A percentile compares a stretch with the other conserved stretches of the same genome.
phyloP scores from a whole-genome alignment of 2,113 vertebrate species.

The Hyaena hyaena region DNA sequence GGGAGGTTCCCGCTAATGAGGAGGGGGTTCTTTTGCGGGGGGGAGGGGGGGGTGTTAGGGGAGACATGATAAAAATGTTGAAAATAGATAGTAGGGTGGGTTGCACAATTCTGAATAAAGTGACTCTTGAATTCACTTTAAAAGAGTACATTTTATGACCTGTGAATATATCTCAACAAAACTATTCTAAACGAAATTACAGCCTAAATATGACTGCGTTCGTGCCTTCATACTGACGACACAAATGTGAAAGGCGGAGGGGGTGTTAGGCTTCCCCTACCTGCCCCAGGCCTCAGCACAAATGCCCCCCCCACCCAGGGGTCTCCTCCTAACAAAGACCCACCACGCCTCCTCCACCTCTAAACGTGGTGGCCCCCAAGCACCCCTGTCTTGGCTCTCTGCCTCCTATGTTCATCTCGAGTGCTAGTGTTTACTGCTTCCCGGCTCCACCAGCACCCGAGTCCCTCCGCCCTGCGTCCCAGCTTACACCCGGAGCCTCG shows the following conservation, averaged over 20 bases:
- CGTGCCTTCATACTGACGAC: neutral
- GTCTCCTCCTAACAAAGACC: neutral
- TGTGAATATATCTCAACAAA: neutral
- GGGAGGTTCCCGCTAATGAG: no score
- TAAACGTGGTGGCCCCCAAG: accelerated
- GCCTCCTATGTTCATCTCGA: neutral
- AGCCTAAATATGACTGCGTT: neutral
- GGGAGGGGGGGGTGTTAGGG: no score
- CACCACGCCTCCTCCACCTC: neutral
- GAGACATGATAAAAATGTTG: neutral
- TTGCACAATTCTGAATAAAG: neutral
- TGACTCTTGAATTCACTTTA: neutral
- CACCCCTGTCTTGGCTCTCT: no score
- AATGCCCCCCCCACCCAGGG: accelerated
- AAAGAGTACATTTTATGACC: neutral
- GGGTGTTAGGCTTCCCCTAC: no score
- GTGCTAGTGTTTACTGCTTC: accelerated
- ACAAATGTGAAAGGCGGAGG: accelerated
- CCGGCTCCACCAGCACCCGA: neutral
- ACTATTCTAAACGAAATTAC: neutral
- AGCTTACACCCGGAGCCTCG: accelerated
- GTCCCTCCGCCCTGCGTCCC: accelerated
- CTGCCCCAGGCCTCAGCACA: neutral
- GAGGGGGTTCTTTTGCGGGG: neutral
- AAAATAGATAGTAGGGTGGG: neutral